Evolutionary conservation across 2,797 vertebrate genomes (phyloP).

Genomic region (Periparus ater): DNA sequence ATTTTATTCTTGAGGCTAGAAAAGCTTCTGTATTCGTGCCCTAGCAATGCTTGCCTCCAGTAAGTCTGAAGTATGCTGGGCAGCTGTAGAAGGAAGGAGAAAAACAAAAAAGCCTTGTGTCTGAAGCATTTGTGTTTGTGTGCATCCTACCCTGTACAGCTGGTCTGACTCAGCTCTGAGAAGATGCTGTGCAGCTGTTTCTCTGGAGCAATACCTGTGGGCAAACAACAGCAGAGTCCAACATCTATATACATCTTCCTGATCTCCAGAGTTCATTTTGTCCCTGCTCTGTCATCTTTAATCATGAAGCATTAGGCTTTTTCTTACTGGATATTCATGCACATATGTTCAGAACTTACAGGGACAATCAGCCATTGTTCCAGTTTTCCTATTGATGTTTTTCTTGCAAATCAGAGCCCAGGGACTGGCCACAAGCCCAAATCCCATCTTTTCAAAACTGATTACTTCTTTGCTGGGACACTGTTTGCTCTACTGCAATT

Average conservation of each 20-base stretch:
- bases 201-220: constrained; percentile 69
- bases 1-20: constrained; percentile 50
- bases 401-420: constrained; percentile 12
- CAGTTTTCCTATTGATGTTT: not conserved
- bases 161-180: constrained; percentile 69
- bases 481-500: not conserved
- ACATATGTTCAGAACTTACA: constrained; percentile 58
- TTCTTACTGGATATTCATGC: constrained; percentile 48
- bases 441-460: constrained; percentile 22
- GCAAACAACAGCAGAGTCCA: constrained; percentile 58
- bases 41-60: constrained; percentile 11
- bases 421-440: constrained; percentile 13
- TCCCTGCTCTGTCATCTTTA: constrained; percentile 66
- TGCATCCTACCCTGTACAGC: constrained; percentile 63
- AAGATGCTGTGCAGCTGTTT: constrained; percentile 76
- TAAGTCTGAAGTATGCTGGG: constrained; percentile 55
- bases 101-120: constrained; percentile 45
- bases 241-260: constrained; percentile 33
- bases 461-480: constrained; percentile 16
- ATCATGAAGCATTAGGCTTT: constrained; percentile 64
- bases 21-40: constrained; percentile 52
- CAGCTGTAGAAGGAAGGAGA: constrained; percentile 51
- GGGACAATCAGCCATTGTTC: constrained; percentile 32
- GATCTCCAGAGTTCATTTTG: constrained; percentile 65
- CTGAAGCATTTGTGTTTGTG: constrained; percentile 67